Percentiles rank a stretch among this genome's conserved stretches.
Conservation (phyloP, 2,113 vertebrate species). For the Erythrolamprus reginae region DNA sequence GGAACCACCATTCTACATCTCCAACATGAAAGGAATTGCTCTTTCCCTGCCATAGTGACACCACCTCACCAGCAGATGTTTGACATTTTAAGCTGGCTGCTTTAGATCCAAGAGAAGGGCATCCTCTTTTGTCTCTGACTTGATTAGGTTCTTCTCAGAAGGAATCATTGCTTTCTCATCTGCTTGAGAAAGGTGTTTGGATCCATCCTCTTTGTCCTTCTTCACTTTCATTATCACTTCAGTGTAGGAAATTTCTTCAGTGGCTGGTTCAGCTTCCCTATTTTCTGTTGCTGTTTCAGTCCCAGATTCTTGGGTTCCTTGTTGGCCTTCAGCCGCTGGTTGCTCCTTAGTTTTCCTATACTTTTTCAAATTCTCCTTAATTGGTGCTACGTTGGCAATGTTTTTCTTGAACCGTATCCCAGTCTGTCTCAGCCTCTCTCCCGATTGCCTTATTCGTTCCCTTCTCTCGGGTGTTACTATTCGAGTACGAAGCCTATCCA, state of each 20-base stretch:
- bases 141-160: slow-evolving; percentile 65
- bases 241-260: slow-evolving; percentile 73
- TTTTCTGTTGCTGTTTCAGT: slow-evolving; percentile 55
- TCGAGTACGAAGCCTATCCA: slow-evolving; percentile 86
- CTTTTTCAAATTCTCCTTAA: slow-evolving; percentile 82
- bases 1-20: neutral
- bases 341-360: slow-evolving; percentile 80
- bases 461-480: slow-evolving; percentile 88
- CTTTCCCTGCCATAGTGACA: slow-evolving; percentile 5
- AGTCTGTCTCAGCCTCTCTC: slow-evolving; percentile 85
- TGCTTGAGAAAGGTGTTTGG: slow-evolving; percentile 56
- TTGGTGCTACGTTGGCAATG: slow-evolving; percentile 85
- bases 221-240: slow-evolving; percentile 79
- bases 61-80: neutral
- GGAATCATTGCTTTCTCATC: slow-evolving; percentile 45
- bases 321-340: slow-evolving; percentile 76
- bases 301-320: slow-evolving; percentile 71
- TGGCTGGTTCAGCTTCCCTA: slow-evolving; percentile 70
- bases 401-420: slow-evolving; percentile 84
- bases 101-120: slow-evolving; percentile 80
- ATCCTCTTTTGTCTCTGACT: slow-evolving; percentile 70
- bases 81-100: slow-evolving; percentile 71
- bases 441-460: slow-evolving; percentile 88
- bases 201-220: slow-evolving; percentile 70
- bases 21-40: slow-evolving; percentile 11